Conservation (phyloP, 2,888 invertebrate species). For the Coenonympha arcania region DNA sequence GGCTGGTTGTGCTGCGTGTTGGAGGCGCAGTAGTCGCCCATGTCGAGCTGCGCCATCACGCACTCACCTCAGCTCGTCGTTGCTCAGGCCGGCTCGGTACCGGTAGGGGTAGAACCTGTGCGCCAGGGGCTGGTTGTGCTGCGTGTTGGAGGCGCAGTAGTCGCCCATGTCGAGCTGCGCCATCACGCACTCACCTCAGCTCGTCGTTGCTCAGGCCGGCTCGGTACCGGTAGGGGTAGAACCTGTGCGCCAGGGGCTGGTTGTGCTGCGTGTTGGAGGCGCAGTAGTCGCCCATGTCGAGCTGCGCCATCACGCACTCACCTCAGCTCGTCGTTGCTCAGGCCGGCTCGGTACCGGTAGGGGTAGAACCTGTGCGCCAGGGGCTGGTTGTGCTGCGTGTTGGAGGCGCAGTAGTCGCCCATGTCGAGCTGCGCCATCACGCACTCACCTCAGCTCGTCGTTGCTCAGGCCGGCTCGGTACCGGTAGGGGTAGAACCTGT, state of each 20-base stretch:
- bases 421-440: conserved; percentile 96
- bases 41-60: conserved; percentile 97
- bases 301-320: conserved; percentile 96
- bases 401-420: conserved; percentile 80
- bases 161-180: conserved; percentile 96
- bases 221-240: conserved; percentile 91
- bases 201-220: conserved; percentile 84
- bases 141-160: conserved; percentile 64
- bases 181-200: conserved; percentile 93
- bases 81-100: conserved; percentile 82
- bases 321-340: conserved; percentile 84
- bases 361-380: conserved; percentile 92
- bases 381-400: conserved; percentile 76
- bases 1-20: conserved; percentile 76
- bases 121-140: conserved; percentile 78
- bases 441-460: conserved; percentile 92
- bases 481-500: too few species aligned
- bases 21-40: conserved; percentile 81
- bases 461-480: too few species aligned
- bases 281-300: conserved; percentile 90
- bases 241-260: conserved; percentile 83
- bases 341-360: conserved; percentile 85
- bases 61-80: conserved; percentile 90
- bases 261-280: conserved; percentile 67
- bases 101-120: conserved; percentile 94